Evolutionary conservation across 2,888 invertebrate genomes (phyloP).

Genomic region (Ectropis crepuscularia): DNA sequence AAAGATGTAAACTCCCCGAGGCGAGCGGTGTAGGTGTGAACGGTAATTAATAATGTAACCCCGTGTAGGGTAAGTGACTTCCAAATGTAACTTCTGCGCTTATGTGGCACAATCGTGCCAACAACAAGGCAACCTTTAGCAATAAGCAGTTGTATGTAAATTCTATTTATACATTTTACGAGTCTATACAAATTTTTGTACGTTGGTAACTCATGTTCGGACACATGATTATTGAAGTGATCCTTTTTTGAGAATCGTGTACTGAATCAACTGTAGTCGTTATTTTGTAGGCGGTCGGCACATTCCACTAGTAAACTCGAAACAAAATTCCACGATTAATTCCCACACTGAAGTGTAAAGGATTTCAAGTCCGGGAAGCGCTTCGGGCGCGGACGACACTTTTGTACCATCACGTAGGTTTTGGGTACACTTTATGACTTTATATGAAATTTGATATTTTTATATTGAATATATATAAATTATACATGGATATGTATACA

Average conservation of each 20-base stretch:
- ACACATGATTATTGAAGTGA: conserved; percentile 77
- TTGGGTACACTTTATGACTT: conserved; percentile 85
- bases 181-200: conserved; percentile 84
- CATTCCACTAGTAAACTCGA: conserved; percentile 82
- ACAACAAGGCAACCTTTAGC: conserved; percentile 75
- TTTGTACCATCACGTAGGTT: conserved; percentile 85
- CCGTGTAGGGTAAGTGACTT: conserved; percentile 45
- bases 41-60: conserved; percentile 41
- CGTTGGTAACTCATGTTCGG: conserved; percentile 77
- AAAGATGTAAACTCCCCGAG: background rate
- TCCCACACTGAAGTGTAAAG: conserved; percentile 78
- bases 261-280: conserved; percentile 80
- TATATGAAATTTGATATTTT: conserved; percentile 85
- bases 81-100: conserved; percentile 51
- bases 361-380: conserved; percentile 78
- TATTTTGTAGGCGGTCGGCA: conserved; percentile 83
- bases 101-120: conserved; percentile 50
- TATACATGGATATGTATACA: conserved; percentile 85
- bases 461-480: conserved; percentile 85
- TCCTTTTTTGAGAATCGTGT: conserved; percentile 84
- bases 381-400: conserved; percentile 78
- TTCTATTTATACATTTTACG: conserved; percentile 84
- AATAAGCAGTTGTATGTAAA: conserved; percentile 83
- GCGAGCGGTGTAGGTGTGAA: conserved; percentile 10
- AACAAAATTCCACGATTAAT: conserved; percentile 81